Conservation (phyloP, 2,888 invertebrate genomes). For the Drepanosiphum platanoidis region DNA sequence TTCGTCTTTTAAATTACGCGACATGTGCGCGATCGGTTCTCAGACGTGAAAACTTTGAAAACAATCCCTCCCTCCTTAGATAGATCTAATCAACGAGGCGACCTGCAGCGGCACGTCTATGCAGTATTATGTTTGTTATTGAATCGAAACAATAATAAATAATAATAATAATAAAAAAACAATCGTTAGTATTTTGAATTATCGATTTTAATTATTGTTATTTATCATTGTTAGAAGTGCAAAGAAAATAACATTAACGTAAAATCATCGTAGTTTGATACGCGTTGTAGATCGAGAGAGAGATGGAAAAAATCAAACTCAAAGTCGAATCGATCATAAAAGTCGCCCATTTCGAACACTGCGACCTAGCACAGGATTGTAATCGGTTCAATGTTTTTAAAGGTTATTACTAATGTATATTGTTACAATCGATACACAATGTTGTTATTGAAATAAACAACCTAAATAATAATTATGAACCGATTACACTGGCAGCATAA, state of each 20-base stretch:
- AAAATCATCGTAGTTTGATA: neutral
- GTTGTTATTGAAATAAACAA: neutral
- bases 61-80: too few relatives aligned
- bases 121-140: too few relatives aligned
- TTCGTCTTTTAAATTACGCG: too few relatives aligned
- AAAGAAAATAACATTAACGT: neutral
- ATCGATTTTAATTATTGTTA: neutral
- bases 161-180: neutral
- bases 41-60: too few relatives aligned
- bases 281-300: neutral
- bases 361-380: neutral
- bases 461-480: neutral
- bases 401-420: neutral
- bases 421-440: neutral
- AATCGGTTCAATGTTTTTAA: neutral
- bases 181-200: neutral
- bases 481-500: neutral
- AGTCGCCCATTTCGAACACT: neutral
- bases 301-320: neutral
- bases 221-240: neutral
- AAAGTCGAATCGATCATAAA: neutral
- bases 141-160: neutral
- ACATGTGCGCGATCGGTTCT: too few relatives aligned
- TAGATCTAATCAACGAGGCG: too few relatives aligned
- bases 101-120: too few relatives aligned